These are phyloP conservation scores for Chrysomela aeneicollis DNA, from an alignment of 2,888 invertebrate genomes.

Conservation along the genomic window DNA sequence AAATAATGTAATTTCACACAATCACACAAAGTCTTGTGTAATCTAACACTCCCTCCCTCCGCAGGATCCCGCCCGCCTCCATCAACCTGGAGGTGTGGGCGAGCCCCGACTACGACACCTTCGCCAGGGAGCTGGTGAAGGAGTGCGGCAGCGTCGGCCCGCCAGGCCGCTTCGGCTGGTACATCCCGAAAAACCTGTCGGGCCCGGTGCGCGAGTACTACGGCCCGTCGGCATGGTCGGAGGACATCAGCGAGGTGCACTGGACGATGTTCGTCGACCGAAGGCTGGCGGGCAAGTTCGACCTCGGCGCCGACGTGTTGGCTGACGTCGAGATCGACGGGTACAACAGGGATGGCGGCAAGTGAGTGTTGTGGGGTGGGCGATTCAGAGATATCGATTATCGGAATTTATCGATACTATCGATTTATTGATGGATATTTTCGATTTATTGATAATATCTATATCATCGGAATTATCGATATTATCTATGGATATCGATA, in stretches of 20 bases:
- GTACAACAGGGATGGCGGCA: constrained; percentile 23
- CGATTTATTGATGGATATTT: too few species aligned
- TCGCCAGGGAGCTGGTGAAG: constrained; percentile 60
- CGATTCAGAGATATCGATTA: too few species aligned
- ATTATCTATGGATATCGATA: too few species aligned
- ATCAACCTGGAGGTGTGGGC: constrained; percentile 79
- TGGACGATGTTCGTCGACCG: constrained; percentile 67
- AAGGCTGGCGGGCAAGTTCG: constrained; percentile 63
- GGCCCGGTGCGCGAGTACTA: constrained; percentile 45
- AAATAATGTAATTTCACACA: too few species aligned
- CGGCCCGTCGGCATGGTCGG: constrained; percentile 47
- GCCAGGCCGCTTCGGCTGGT: constrained; percentile 72
- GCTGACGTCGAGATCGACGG: constrained; percentile 21
- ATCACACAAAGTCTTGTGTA: too few species aligned
- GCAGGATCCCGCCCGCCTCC: constrained; percentile 62
- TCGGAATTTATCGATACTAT: too few species aligned
- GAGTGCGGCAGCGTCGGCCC: constrained; percentile 66
- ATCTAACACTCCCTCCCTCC: too few species aligned
- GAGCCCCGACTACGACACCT: constrained; percentile 68
- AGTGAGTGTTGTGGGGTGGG: background rate
- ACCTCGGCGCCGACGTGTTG: constrained; percentile 52
- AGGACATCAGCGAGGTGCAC: constrained; percentile 51
- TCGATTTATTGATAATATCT: too few species aligned
- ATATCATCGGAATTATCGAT: too few species aligned
- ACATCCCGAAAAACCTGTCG: constrained; percentile 64